Conservation (phyloP, 2,888 invertebrate species). For the Encarsia formosa region DNA sequence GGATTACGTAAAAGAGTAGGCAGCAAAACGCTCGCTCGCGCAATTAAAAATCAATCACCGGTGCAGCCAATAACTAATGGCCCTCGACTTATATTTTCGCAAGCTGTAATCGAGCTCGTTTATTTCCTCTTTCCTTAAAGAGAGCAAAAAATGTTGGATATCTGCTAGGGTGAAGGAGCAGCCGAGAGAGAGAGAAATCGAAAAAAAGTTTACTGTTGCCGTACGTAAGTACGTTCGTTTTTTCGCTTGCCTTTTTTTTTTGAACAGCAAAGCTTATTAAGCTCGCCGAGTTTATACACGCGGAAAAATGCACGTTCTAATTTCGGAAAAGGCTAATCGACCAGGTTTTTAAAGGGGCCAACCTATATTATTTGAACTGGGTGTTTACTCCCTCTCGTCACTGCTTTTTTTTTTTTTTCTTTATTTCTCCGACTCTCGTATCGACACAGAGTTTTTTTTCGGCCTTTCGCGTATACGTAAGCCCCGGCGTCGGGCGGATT, state of each 20-base stretch:
- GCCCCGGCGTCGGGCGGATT: too few relatives aligned
- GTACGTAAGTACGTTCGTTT: too few relatives aligned
- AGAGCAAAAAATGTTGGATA: too few relatives aligned
- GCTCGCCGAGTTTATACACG: background rate
- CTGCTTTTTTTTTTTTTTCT: background rate
- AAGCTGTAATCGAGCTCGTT: background rate
- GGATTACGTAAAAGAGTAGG: background rate
- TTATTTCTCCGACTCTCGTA: background rate
- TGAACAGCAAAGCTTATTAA: slow-evolving; percentile 5
- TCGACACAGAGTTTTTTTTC: background rate
- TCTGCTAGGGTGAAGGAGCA: too few relatives aligned
- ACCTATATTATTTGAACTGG: too few relatives aligned
- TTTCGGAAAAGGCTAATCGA: slow-evolving; percentile 1
- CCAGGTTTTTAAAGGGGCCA: too few relatives aligned
- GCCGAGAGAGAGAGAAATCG: background rate
- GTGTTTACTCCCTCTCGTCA: too few relatives aligned
- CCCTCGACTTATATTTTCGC: slow-evolving; percentile 2
- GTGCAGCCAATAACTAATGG: slow-evolving; percentile 15
- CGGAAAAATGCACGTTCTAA: slow-evolving; percentile 2
- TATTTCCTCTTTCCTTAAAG: background rate
- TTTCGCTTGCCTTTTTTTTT: too few relatives aligned
- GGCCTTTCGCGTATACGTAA: too few relatives aligned
- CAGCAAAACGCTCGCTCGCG: slow-evolving; percentile 16
- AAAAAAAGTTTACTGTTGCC: background rate
- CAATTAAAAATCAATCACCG: slow-evolving; percentile 23